Percentiles rank a stretch among this genome's conserved stretches.
Conservation (phyloP, 2,888 invertebrate genomes). For the Drosophila planitibia region DNA sequence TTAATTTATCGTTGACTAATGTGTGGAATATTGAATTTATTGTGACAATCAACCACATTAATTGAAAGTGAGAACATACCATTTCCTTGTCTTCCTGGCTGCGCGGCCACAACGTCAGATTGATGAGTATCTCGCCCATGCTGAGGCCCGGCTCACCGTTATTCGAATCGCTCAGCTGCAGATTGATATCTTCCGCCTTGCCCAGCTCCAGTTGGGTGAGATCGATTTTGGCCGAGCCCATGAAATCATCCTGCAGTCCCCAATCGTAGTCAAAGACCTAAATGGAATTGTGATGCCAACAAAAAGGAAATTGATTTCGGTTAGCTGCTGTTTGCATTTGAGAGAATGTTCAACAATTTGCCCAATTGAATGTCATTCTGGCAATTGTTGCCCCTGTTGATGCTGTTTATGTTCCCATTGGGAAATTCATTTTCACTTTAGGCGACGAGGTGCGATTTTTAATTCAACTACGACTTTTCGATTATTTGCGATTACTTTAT, state of each 20-base stretch:
- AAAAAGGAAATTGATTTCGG: slow-evolving; percentile 41
- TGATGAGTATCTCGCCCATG: slow-evolving; percentile 94
- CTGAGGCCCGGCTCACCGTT: slow-evolving; percentile 86
- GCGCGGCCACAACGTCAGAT: slow-evolving; percentile 95
- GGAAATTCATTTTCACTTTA: slow-evolving; percentile 5
- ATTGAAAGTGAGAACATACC: slow-evolving; percentile 86
- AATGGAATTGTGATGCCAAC: slow-evolving; percentile 8
- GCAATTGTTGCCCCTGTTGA: slow-evolving; percentile 21
- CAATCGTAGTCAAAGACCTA: slow-evolving; percentile 99
- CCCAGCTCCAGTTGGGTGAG: slow-evolving; percentile 93
- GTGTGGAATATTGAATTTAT: slow-evolving; percentile 30
- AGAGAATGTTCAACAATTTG: slow-evolving; percentile 37
- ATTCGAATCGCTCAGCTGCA: slow-evolving; percentile 91
- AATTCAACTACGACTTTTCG: neutral
- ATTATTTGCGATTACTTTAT: neutral
- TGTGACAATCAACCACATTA: slow-evolving; percentile 12
- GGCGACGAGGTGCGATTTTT: slow-evolving; percentile 2
- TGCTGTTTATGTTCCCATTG: slow-evolving; percentile 4
- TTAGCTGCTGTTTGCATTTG: slow-evolving; percentile 13
- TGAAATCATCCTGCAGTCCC: slow-evolving; percentile 98
- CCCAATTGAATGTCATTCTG: slow-evolving; percentile 49
- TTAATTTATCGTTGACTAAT: slow-evolving; percentile 25
- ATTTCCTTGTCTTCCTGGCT: slow-evolving; percentile 97
- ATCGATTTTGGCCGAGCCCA: slow-evolving; percentile 96
- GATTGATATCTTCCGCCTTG: slow-evolving; percentile 90